These are phyloP conservation scores for Tetraodon nigroviridis DNA, from an alignment of 2,113 vertebrate species.

Conservation along the genomic window DNA sequence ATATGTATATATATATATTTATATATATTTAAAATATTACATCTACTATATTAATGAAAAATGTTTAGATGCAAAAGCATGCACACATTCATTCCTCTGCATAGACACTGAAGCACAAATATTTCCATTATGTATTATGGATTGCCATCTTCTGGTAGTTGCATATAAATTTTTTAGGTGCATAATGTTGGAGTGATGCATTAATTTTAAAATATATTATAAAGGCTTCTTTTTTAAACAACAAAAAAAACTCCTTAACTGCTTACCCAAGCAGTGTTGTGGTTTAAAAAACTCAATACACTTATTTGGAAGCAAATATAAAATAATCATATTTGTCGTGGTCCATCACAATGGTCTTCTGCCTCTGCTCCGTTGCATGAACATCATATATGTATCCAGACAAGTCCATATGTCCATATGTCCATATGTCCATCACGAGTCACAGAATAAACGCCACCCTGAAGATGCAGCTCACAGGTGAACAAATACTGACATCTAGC, in stretches of 20 bases:
- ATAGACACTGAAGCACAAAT: constrained; percentile 1
- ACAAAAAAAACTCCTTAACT: no score
- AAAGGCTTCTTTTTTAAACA: no score
- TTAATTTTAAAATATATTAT: no score
- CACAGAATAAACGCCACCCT: no score
- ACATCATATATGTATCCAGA: not conserved
- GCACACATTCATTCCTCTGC: not conserved
- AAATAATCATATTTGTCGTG: no score
- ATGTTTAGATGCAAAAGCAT: constrained; percentile 21
- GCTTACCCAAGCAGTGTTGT: no score
- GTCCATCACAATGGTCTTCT: no score
- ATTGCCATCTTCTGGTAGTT: constrained; percentile 68
- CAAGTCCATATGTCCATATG: not conserved
- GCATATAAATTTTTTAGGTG: not conserved
- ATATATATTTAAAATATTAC: constrained; percentile 8
- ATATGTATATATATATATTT: no score
- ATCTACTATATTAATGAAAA: constrained; percentile 17
- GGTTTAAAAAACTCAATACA: no score
- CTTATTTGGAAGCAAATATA: no score
- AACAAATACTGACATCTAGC: constrained; percentile 68
- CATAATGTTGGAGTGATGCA: no score
- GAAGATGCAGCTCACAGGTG: constrained; percentile 29
- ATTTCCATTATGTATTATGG: constrained; percentile 47
- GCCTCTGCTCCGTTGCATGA: not conserved
- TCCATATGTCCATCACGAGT: not conserved